Base-by-base conservation (phyloP, 2,888 invertebrate species). In the Synergus itoensis region DNA sequence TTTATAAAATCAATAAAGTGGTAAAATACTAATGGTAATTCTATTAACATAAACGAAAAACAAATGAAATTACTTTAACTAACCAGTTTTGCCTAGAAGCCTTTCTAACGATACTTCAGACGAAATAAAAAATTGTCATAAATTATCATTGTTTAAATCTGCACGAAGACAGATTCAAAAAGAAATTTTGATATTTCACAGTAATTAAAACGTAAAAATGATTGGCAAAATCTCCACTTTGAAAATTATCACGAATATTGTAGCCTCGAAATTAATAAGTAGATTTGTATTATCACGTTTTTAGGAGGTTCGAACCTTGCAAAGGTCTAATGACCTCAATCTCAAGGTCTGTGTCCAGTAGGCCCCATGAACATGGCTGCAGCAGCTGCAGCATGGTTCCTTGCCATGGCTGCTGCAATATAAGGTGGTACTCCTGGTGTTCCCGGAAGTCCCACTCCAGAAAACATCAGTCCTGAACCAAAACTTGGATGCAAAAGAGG, bases 401-500 rank as follows among this genome's bases (percentile, higher is more conserved):
- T 90, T 77, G 91, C 91, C 90, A 91, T 91, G 92, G 94, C 94
- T 41, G 94, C 94, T 53, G 95, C 95, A 87, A 95, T 94, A 82
- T 95, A 94, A n/a, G 95, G 95, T 41, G 94, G 94, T 86, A 94
- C 93, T 77, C 88, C 89, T 75, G 93, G 90, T 63, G 92, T 92
- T 60, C 93, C 93, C 0, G 94, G 94, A 8, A 94, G 94, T 48
- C 95, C 95, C 1, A 94, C 94, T 0, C 95, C 95, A 80, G 93
- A 93, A 88, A 95, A 94, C 80, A 95, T 93, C 67, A 92, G 86
- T 76, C 92, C 89, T 86, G 93, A 91, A 43, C 96, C 95, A 88
- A 96, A 95, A 62, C 96, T 95, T 18, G 96, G 96, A 69, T 96
- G 95, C 78, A 97, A 92, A 80, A 97, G 93, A 0, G 97, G 97